Evolutionary conservation across 2,113 vertebrate genomes (phyloP).

Genomic region (Oenanthe oenanthe): DNA sequence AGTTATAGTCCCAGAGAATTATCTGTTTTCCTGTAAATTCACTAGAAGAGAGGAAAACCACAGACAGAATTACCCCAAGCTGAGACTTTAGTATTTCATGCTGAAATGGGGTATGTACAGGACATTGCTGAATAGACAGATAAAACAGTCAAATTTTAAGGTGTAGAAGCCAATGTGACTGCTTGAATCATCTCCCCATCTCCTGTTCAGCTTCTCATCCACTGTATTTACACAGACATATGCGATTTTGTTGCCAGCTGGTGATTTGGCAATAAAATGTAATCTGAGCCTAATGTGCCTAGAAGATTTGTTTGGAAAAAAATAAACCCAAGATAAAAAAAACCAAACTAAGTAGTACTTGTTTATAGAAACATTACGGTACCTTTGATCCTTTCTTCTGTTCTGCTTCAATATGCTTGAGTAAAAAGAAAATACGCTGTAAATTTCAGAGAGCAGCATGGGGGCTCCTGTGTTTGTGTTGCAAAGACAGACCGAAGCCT

Average conservation of each 20-base stretch:
- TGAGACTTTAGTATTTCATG: slow-evolving; percentile 5
- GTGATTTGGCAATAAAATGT: slow-evolving; percentile 67
- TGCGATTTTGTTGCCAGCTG: slow-evolving; percentile 56
- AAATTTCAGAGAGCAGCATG: slow-evolving; percentile 70
- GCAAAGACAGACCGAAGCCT: slow-evolving; percentile 68
- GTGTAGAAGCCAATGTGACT: slow-evolving; percentile 37
- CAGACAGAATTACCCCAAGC: slow-evolving; percentile 30
- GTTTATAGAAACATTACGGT: slow-evolving; percentile 74
- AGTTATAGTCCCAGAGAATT: slow-evolving; percentile 44
- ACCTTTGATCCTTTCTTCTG: slow-evolving; percentile 75
- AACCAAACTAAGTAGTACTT: slow-evolving; percentile 70
- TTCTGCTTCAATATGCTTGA: slow-evolving; percentile 68
- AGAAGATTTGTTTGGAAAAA: slow-evolving; percentile 56
- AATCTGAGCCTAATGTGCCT: slow-evolving; percentile 58
- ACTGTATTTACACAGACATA: slow-evolving; percentile 66
- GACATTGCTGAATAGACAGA: slow-evolving; percentile 66
- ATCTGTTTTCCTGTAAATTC: slow-evolving; percentile 67
- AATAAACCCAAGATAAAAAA: slow-evolving; percentile 65
- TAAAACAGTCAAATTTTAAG: slow-evolving; percentile 38
- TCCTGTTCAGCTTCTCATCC: slow-evolving; percentile 56
- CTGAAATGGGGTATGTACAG: slow-evolving; percentile 34
- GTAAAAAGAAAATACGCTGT: slow-evolving; percentile 68
- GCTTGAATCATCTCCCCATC: slow-evolving; percentile 32
- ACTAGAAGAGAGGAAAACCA: slow-evolving; percentile 56
- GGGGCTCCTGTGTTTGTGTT: slow-evolving; percentile 69